Percentiles rank a stretch among this genome's conserved stretches.
phyloP scores from a whole-genome alignment of 1,140 invertebrate species.

The Drosophila repleta region DNA sequence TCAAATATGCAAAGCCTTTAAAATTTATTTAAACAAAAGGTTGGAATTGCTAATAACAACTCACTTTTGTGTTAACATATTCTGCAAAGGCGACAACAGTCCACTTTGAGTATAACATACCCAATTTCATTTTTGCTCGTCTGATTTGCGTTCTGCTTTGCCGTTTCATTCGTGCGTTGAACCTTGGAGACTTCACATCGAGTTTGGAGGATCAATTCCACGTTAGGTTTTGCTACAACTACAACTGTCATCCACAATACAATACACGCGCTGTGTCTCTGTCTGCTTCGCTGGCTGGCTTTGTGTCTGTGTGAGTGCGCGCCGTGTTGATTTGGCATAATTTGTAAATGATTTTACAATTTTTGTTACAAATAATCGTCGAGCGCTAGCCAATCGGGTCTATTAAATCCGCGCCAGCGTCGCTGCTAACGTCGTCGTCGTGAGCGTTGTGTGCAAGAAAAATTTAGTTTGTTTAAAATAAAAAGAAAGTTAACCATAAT shows the following conservation, averaged over 20 bases:
- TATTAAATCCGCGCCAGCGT: slow-evolving; percentile 49
- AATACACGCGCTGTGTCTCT: slow-evolving; percentile 59
- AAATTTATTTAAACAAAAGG: not conserved
- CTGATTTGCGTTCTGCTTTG: slow-evolving; percentile 40
- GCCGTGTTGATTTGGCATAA: slow-evolving; percentile 52
- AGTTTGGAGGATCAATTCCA: slow-evolving; percentile 83
- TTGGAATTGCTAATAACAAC: slow-evolving; percentile 12
- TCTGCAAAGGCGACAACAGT: slow-evolving; percentile 31
- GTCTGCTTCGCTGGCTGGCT: slow-evolving; percentile 56
- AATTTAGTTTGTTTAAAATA: slow-evolving; percentile 50
- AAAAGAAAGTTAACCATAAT: slow-evolving; percentile 70
- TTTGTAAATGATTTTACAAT: slow-evolving; percentile 44
- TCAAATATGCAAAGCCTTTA: not conserved
- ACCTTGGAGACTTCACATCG: slow-evolving; percentile 78
- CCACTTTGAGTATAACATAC: slow-evolving; percentile 40
- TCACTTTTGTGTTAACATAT: slow-evolving; percentile 14
- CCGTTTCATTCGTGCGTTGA: slow-evolving; percentile 51
- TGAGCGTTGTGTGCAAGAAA: slow-evolving; percentile 64
- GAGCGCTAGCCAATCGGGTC: slow-evolving; percentile 52
- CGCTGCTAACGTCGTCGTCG: slow-evolving; percentile 56
- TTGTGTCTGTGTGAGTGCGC: slow-evolving; percentile 53
- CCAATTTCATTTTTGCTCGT: slow-evolving; percentile 39
- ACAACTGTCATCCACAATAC: slow-evolving; percentile 67
- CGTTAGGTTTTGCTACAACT: slow-evolving; percentile 68
- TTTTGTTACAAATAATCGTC: slow-evolving; percentile 42